These are phyloP conservation scores for Adoxophyes honmai DNA, from an alignment of 1,140 invertebrate genomes.

Conservation along the genomic window DNA sequence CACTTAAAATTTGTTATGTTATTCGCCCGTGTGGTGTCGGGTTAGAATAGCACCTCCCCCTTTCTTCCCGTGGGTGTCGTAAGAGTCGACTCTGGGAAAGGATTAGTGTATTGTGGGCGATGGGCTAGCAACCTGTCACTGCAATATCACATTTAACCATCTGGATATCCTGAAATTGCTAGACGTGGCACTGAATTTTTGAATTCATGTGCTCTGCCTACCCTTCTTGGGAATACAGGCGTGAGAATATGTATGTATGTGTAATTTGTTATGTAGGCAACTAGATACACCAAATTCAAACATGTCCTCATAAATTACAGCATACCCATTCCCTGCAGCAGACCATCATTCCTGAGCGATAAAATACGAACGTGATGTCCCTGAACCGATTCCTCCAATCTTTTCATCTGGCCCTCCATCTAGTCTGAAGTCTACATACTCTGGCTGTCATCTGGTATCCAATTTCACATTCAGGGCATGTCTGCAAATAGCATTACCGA, in stretches of 20 bases:
- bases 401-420: conserved; percentile 48
- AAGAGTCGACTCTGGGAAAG: too few relatives aligned
- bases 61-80: too few relatives aligned
- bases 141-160: too few relatives aligned
- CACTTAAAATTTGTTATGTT: too few relatives aligned
- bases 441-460: conserved; percentile 52
- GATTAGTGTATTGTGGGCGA: too few relatives aligned
- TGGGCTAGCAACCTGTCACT: too few relatives aligned
- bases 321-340: conserved; percentile 10
- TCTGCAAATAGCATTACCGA: conserved; percentile 55
- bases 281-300: conserved; percentile 13
- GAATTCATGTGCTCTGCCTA: too few relatives aligned
- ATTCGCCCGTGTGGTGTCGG: too few relatives aligned
- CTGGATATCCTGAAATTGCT: too few relatives aligned
- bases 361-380: conserved; percentile 67
- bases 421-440: conserved; percentile 16
- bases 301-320: conserved; percentile 6
- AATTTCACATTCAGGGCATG: conserved; percentile 52
- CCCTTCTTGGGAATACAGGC: too few relatives aligned
- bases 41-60: too few relatives aligned
- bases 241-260: conserved; percentile 12
- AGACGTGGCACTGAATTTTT: too few relatives aligned
- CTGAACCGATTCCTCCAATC: conserved; percentile 54
- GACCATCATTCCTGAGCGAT: conserved; percentile 39
- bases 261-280: background rate